Conservation (phyloP, 2,797 vertebrate species). For the Discoglossus pictus region DNA sequence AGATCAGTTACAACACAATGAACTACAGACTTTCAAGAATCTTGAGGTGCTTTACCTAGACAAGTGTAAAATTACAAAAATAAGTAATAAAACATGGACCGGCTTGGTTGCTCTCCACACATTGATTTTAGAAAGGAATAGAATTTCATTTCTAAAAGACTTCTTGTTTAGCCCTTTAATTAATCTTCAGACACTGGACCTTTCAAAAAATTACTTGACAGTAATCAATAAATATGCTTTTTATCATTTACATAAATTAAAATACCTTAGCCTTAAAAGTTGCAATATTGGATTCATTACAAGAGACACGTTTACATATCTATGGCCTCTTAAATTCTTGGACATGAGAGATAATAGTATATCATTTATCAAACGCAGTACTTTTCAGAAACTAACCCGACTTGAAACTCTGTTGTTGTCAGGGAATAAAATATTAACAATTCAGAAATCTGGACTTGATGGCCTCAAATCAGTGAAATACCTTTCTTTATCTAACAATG, state of each 20-base stretch:
- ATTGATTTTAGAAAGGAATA: conserved; percentile 47
- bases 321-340: conserved; percentile 38
- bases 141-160: neutral
- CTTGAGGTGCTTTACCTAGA: conserved; percentile 50
- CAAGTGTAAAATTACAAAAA: conserved; percentile 42
- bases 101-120: conserved; percentile 8
- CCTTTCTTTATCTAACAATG: conserved; percentile 43
- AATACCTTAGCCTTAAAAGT: conserved; percentile 39
- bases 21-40: conserved; percentile 21
- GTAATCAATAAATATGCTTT: conserved; percentile 25
- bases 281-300: conserved; percentile 46
- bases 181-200: conserved; percentile 45
- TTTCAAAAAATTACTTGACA: conserved; percentile 52
- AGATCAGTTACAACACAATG: neutral
- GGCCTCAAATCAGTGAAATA: conserved; percentile 30
- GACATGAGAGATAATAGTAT: conserved; percentile 51
- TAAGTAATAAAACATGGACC: conserved; percentile 23
- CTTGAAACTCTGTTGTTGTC: conserved; percentile 49
- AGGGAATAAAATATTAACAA: conserved; percentile 40
- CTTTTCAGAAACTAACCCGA: conserved; percentile 31
- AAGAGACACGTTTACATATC: neutral
- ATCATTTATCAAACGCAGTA: conserved; percentile 10
- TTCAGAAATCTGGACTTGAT: conserved; percentile 24
- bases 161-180: conserved; percentile 22
- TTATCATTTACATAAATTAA: conserved; percentile 24